phyloP scores from a whole-genome alignment of 2,797 vertebrate genomes.

The Neoniphon sammara region DNA sequence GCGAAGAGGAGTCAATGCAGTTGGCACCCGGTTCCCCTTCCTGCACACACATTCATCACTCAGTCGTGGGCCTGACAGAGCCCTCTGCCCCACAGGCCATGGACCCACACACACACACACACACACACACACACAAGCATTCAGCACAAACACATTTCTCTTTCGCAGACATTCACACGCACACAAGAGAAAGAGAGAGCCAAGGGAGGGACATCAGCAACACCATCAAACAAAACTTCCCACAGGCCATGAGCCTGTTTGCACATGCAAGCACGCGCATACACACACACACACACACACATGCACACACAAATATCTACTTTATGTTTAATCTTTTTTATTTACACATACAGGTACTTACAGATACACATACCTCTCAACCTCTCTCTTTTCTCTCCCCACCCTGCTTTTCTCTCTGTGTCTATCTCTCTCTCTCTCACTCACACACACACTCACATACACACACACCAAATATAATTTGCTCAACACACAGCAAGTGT shows the following conservation, averaged over 20 bases:
- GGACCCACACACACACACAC: slow-evolving; percentile 54
- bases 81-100: slow-evolving; percentile 74
- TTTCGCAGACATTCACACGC: slow-evolving; percentile 13
- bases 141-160: slow-evolving; percentile 10
- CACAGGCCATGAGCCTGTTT: slow-evolving; percentile 27
- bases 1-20: slow-evolving; percentile 70
- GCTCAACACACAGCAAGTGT: slow-evolving; percentile 28
- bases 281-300: slow-evolving; percentile 1
- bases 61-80: slow-evolving; percentile 76
- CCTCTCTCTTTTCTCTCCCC: no score
- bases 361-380: slow-evolving; percentile 1
- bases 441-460: slow-evolving; percentile 5
- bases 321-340: not conserved
- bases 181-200: slow-evolving; percentile 6
- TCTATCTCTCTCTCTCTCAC: not conserved
- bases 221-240: slow-evolving; percentile 38
- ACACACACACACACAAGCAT: slow-evolving; percentile 38
- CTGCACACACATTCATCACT: slow-evolving; percentile 82
- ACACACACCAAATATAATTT: slow-evolving; percentile 31
- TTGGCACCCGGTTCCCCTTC: slow-evolving; percentile 69
- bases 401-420: no score
- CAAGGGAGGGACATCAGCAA: slow-evolving; percentile 24
- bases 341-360: not conserved
- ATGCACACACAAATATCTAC: no score
- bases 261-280: slow-evolving; percentile 37